Conservation (phyloP, 2,888 invertebrate species). For the Vanessa cardui region DNA sequence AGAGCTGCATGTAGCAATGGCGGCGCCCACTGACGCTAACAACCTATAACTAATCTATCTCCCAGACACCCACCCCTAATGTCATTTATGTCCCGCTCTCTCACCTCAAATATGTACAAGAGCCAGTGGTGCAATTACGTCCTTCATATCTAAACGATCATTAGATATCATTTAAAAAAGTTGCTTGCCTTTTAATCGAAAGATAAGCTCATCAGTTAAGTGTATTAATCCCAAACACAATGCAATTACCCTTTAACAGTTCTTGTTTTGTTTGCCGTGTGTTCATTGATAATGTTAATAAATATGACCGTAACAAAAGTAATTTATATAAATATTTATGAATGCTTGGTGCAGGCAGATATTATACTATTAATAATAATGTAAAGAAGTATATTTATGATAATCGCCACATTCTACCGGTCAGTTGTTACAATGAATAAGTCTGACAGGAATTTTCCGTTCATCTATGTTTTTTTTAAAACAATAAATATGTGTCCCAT, state of each 20-base stretch:
- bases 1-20: constrained; percentile 32
- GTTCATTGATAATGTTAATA: constrained; percentile 5
- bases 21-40: constrained; percentile 30
- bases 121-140: background rate
- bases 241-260: background rate
- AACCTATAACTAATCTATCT: constrained; percentile 28
- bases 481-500: background rate
- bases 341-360: constrained; percentile 2
- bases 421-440: constrained; percentile 17
- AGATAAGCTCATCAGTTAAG: too few species aligned
- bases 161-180: background rate
- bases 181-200: too few species aligned
- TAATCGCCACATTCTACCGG: constrained; percentile 20
- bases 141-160: background rate
- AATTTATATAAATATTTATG: constrained; percentile 11
- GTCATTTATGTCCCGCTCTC: constrained; percentile 38
- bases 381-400: constrained; percentile 26
- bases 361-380: constrained; percentile 12
- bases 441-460: constrained; percentile 28
- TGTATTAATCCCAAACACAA: too few species aligned
- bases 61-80: constrained; percentile 37
- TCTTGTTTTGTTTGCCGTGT: background rate
- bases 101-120: constrained; percentile 25
- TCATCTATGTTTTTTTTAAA: background rate
- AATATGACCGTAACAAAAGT: background rate